Base-by-base conservation (phyloP, 2,888 invertebrate genomes). In the Tetheella fluctuosa region DNA sequence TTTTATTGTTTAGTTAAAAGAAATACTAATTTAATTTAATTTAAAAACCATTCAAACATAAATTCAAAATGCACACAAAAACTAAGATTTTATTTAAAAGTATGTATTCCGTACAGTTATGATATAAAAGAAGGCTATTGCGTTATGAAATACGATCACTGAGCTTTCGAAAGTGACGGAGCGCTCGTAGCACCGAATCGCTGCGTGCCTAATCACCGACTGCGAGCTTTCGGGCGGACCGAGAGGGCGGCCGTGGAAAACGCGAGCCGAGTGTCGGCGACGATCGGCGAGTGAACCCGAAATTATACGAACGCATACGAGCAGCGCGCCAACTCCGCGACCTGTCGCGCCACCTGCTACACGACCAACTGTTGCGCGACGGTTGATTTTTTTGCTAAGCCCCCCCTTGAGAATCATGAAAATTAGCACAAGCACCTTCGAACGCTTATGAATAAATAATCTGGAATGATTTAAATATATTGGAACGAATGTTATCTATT, bases 281-380 rank as follows among this genome's bases (percentile, higher is more conserved):
- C 69, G 73, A 65, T 57, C 52, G 67, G 76, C 88, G 88, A 86
- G 66, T 63, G 62, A 23, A 7, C 61, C 64, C 84, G 82, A 80
- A 37, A 65, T 63, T 60, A 64, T 64, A 71, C 87, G 86, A 85
- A 65, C 64, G 67, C 64, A 59, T 69, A 78, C 85, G 86, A 83
- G 71, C 73, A 83, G 71, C 73, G 62, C 69, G 60, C 66, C 64
- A 66, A 53, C 64, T 57, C 64, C 61, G 72, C 82, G 90, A 91
- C 92, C 91, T 91, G 91, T 88, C 91, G 85, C 84, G 85, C 91
- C 91, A 91, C 92, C 92, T 91, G 91, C 91, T 86, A 80, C 84
- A 72, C 79, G 76, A 81, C 91, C 92, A 93, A 92, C 92, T 92
- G 92, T 92, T 92, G 90, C 90, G 80, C 90, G 90, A 89, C 92